These are phyloP conservation scores for Oryzias javanicus DNA, from an alignment of 2,113 vertebrate species.

Conservation along the genomic window DNA sequence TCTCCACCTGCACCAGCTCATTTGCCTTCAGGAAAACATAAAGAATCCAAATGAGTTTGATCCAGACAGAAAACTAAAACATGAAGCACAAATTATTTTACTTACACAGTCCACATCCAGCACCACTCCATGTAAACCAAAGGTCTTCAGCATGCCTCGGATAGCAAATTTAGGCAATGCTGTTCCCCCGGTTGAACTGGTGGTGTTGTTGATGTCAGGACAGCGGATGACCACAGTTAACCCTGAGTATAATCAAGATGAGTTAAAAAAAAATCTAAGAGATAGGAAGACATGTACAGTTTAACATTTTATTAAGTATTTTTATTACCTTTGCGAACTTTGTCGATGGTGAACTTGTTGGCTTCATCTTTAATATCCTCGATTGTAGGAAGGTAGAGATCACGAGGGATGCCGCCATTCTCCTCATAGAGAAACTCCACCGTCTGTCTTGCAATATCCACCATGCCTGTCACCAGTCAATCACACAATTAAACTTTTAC, in stretches of 20 bases:
- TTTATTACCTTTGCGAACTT: conserved; percentile 94
- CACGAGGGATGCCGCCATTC: conserved; percentile 95
- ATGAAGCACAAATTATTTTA: background rate
- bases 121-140: conserved; percentile 93
- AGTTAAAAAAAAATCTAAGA: background rate
- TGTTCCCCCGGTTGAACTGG: conserved; percentile 87
- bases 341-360: conserved; percentile 98
- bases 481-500: background rate
- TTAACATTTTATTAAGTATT: background rate
- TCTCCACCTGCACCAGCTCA: conserved; percentile 96
- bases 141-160: conserved; percentile 96
- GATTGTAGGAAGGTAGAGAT: conserved; percentile 97
- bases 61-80: conserved; percentile 1
- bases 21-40: conserved; percentile 80
- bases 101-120: conserved; percentile 96
- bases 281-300: background rate
- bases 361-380: conserved; percentile 99
- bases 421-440: conserved; percentile 98
- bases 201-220: conserved; percentile 93
- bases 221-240: conserved; percentile 93
- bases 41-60: background rate
- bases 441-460: conserved; percentile 95
- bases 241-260: conserved; percentile 70
- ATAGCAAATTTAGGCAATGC: conserved; percentile 96
- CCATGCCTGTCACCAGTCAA: conserved; percentile 72